phyloP scores from a whole-genome alignment of 2,797 vertebrate genomes.

The Setipinna tenuifilis region DNA sequence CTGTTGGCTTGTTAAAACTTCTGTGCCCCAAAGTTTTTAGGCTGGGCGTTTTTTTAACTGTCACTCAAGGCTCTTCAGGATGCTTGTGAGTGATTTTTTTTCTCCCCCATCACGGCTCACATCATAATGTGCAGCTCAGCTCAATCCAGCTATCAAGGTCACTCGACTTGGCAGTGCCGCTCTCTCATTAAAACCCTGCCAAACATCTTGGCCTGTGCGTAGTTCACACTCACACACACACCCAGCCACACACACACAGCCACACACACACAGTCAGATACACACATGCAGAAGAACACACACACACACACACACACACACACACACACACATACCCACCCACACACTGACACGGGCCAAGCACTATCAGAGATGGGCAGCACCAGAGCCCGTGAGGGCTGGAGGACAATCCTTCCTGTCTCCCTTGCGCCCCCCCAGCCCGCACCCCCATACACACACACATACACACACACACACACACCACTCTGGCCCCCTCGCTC shows the following conservation, averaged over 20 bases:
- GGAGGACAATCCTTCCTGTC: slow-evolving; percentile 10
- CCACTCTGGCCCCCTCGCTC: slow-evolving; percentile 36
- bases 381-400: neutral
- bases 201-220: neutral
- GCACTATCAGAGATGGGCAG: neutral
- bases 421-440: neutral
- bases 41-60: neutral
- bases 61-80: neutral
- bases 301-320: neutral
- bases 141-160: slow-evolving; percentile 2
- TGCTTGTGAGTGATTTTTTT: neutral
- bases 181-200: slow-evolving; percentile 13
- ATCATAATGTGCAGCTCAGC: slow-evolving; percentile 18
- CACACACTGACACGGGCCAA: neutral
- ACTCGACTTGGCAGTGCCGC: neutral
- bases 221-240: neutral
- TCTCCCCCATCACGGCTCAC: neutral
- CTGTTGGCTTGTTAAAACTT: slow-evolving; percentile 19
- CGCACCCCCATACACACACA: too few relatives aligned
- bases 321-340: neutral
- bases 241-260: neutral
- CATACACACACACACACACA: slow-evolving; percentile 36
- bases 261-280: slow-evolving; percentile 1
- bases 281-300: too few relatives aligned
- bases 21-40: neutral